Base-by-base conservation (phyloP, 1,140 invertebrate species). In the Heliconius hermathena region DNA sequence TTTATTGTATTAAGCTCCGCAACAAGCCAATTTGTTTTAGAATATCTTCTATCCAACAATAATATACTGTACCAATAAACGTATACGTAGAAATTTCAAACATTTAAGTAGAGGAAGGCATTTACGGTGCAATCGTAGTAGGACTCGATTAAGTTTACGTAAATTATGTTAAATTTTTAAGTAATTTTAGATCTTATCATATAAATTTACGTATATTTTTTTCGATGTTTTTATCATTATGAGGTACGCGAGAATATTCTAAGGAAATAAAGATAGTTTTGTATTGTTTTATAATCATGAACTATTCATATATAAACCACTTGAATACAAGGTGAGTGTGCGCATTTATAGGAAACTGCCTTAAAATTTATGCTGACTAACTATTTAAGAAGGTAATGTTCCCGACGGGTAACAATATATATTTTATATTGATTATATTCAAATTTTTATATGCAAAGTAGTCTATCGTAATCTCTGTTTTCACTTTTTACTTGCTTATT, bases 301-400 rank as follows among this genome's bases (percentile, higher is more conserved):
- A 83, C 80, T 82, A 82, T 85, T 85, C 83, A 87, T 87, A 87
- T 87, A 90, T 91, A 90, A 91, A 90, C 89, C 89, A 90, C 88
- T 84, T 81, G 80, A 83, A 83, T 84, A 78, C 80, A 78, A 79
- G 83, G 85, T 82, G 88, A 89, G 87, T 87, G 88, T 82, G 82
- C 81, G 78, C 79, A 83, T 85, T 83, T 82, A 82, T 87, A 88
- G 81, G 83, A 85, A 80, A 80, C 74, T 57, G 71, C 74, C 54
- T 36, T 75, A 76, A 82, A 77, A 82, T 82, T 79, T 82, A 82
- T 82, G 75, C 46, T 79, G 74, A 76, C 74, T 79, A 60, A 78
- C 78, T 79, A 79, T 82, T 76, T 79, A 81, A 76, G 71, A 49
- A 76, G 66, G 73, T 82, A 70, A 77, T 73, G 36, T 72, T 66